Percentiles rank a stretch among this genome's conserved stretches.
These are phyloP conservation scores for Amphiura filiformis DNA, from an alignment of 35 echinoderm and acorn worm genomes.

Conservation along the genomic window DNA sequence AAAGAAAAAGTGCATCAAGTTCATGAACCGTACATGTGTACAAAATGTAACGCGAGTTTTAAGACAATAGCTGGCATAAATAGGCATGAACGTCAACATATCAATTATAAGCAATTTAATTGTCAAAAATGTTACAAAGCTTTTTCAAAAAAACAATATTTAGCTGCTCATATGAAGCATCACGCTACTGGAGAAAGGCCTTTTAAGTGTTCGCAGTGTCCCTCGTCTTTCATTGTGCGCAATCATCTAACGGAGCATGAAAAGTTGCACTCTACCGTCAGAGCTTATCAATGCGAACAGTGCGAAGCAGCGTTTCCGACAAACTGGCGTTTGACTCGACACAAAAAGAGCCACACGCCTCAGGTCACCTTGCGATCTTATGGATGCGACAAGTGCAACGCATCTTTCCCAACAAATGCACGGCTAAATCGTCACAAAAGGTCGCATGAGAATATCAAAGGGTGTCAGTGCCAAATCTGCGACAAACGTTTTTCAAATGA, in stretches of 20 bases:
- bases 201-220: not conserved
- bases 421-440: too few species aligned
- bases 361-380: too few species aligned
- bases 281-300: not conserved
- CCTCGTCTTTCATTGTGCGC: not conserved
- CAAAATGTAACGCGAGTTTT: not conserved
- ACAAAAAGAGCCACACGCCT: not conserved
- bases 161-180: not conserved
- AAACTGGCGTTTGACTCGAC: not conserved
- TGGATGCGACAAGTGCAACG: too few species aligned
- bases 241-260: not conserved
- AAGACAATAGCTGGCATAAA: not conserved
- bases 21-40: not conserved
- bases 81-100: not conserved
- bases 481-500: too few species aligned
- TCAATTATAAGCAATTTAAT: not conserved
- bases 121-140: not conserved
- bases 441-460: too few species aligned
- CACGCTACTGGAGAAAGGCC: not conserved
- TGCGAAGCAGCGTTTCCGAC: not conserved
- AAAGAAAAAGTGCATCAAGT: too few species aligned
- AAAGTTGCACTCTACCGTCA: not conserved
- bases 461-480: too few species aligned
- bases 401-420: too few species aligned
- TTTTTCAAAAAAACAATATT: not conserved